Percentiles rank a stretch among this genome's conserved stretches.
These are phyloP conservation scores for Electrophaes corylata DNA, from an alignment of 2,888 invertebrate genomes.

Conservation along the genomic window DNA sequence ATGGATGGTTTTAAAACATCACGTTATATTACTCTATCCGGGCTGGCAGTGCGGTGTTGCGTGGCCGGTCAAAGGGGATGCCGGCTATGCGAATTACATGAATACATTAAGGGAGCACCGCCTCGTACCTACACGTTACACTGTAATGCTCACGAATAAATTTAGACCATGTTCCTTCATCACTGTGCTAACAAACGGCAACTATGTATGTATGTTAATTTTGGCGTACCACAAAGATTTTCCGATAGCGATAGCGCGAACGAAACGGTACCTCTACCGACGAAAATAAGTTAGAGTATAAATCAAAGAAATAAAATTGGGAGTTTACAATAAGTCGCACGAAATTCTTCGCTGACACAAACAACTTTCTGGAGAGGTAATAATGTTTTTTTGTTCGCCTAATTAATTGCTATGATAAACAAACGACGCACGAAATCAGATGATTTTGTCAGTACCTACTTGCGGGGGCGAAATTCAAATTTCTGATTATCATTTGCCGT, in stretches of 20 bases:
- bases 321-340: slow-evolving; percentile 51
- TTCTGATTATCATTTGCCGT: slow-evolving; percentile 78
- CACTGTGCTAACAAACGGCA: slow-evolving; percentile 66
- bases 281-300: slow-evolving; percentile 41
- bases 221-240: slow-evolving; percentile 63
- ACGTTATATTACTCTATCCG: slow-evolving; percentile 81
- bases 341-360: slow-evolving; percentile 59
- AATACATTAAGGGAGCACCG: slow-evolving; percentile 82
- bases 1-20: slow-evolving; percentile 84
- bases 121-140: slow-evolving; percentile 79
- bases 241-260: slow-evolving; percentile 51
- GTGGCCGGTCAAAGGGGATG: slow-evolving; percentile 84
- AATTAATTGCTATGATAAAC: slow-evolving; percentile 78
- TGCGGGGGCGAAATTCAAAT: slow-evolving; percentile 79
- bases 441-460: slow-evolving; percentile 71
- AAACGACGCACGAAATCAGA: slow-evolving; percentile 77
- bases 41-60: slow-evolving; percentile 79
- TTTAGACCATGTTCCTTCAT: slow-evolving; percentile 79
- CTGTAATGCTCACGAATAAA: slow-evolving; percentile 82
- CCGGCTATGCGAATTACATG: slow-evolving; percentile 84
- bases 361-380: slow-evolving; percentile 57
- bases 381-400: slow-evolving; percentile 69
- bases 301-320: slow-evolving; percentile 40
- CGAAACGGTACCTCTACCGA: slow-evolving; percentile 33
- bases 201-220: slow-evolving; percentile 75